These are phyloP conservation scores for Chamaedrilus cognettii DNA, from an alignment of 2,888 invertebrate genomes.

Conservation along the genomic window DNA sequence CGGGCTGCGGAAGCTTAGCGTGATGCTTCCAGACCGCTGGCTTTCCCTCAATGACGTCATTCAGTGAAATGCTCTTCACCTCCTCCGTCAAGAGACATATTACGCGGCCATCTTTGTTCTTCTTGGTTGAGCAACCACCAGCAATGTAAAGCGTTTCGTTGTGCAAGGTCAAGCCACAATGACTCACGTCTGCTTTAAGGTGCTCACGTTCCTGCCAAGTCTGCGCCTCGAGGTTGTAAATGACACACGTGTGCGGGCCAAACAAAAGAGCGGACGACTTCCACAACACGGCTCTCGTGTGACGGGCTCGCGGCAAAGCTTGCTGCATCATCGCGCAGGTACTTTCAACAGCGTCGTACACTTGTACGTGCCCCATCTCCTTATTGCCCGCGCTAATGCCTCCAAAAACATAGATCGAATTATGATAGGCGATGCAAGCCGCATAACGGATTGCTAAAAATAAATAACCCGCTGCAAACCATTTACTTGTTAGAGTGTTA, in stretches of 20 bases:
- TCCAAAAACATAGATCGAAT: neutral
- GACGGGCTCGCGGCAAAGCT: neutral
- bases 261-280: neutral
- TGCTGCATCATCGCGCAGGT: neutral
- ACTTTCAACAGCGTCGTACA: neutral
- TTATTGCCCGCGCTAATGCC: neutral
- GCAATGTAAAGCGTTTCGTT: neutral
- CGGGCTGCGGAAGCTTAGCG: neutral
- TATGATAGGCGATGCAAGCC: neutral
- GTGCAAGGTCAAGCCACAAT: neutral
- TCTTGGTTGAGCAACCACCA: neutral
- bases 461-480: slow-evolving; percentile 1
- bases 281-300: neutral
- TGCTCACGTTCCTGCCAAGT: neutral
- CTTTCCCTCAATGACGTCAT: neutral
- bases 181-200: neutral
- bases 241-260: neutral
- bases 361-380: neutral
- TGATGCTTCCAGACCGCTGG: neutral
- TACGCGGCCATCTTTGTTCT: neutral
- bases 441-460: too few species aligned
- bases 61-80: neutral
- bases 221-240: neutral
- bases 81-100: neutral
- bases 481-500: neutral